phyloP scores from a whole-genome alignment of 35 echinoderm and acorn worm species.

The Heliocidaris erythrogramma region DNA sequence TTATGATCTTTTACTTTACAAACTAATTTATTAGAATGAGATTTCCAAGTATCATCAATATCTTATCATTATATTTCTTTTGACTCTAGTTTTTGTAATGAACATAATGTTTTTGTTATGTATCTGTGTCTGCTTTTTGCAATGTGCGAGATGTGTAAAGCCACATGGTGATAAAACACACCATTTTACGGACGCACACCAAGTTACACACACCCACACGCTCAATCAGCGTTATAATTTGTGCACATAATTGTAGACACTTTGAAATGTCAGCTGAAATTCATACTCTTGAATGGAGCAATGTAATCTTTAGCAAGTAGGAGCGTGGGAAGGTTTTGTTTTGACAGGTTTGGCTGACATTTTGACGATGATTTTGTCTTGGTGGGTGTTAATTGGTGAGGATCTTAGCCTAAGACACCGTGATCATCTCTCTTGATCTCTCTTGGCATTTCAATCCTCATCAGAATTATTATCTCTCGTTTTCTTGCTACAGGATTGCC shows the following conservation, averaged over 20 bases:
- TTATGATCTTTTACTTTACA: too few species aligned
- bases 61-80: neutral
- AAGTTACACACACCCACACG: neutral
- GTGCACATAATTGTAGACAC: slow-evolving; percentile 7
- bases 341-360: neutral
- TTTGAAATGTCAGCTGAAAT: slow-evolving; percentile 11
- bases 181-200: too few species aligned
- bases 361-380: neutral
- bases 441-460: neutral
- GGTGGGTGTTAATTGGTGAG: neutral
- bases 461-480: neutral
- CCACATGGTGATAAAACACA: too few species aligned
- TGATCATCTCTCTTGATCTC: neutral
- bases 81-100: neutral
- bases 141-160: neutral
- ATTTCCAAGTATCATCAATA: neutral
- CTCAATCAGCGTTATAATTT: neutral
- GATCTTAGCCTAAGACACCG: neutral
- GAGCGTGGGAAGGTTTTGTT: neutral
- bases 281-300: neutral
- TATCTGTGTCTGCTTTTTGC: neutral
- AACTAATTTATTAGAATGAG: too few species aligned
- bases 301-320: neutral
- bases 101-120: neutral
- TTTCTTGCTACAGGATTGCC: neutral